These are phyloP conservation scores for Amphipoea lucens DNA, from an alignment of 2,888 invertebrate genomes.

Conservation along the genomic window DNA sequence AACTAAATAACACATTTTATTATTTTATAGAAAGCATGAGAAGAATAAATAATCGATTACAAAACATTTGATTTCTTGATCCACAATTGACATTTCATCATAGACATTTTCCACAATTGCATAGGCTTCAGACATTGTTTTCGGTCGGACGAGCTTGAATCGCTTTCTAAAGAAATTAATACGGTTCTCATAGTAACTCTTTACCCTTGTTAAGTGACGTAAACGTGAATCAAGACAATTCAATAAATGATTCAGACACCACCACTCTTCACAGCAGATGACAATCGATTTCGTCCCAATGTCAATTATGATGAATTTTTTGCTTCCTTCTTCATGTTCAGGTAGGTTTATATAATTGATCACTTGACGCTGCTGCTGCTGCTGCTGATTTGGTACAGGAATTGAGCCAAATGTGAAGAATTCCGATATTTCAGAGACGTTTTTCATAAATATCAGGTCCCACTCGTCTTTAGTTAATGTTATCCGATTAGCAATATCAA, in stretches of 20 bases:
- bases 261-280: slow-evolving; percentile 1
- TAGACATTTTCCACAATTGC: neutral
- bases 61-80: neutral
- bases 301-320: neutral
- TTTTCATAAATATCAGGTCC: slow-evolving; percentile 3
- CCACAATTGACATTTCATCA: neutral
- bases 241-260: neutral
- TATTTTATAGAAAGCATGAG: too few relatives aligned
- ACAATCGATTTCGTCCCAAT: neutral
- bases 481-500: slow-evolving; percentile 6
- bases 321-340: slow-evolving; percentile 11
- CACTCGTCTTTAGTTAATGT: slow-evolving; percentile 7
- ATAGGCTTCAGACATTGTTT: neutral
- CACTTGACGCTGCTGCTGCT: neutral
- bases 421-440: slow-evolving; percentile 11
- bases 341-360: slow-evolving; percentile 14
- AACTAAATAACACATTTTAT: too few relatives aligned
- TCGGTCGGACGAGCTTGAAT: neutral
- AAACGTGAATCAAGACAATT: slow-evolving; percentile 10
- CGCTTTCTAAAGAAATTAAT: slow-evolving; percentile 1
- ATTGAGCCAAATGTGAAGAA: neutral
- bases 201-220: neutral
- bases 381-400: neutral
- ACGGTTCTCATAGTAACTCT: slow-evolving; percentile 6
- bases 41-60: too few relatives aligned